Percentiles rank a stretch among this genome's conserved stretches.
Evolutionary conservation across 2,113 vertebrate species (phyloP).

Genomic region (Colaptes auratus): DNA sequence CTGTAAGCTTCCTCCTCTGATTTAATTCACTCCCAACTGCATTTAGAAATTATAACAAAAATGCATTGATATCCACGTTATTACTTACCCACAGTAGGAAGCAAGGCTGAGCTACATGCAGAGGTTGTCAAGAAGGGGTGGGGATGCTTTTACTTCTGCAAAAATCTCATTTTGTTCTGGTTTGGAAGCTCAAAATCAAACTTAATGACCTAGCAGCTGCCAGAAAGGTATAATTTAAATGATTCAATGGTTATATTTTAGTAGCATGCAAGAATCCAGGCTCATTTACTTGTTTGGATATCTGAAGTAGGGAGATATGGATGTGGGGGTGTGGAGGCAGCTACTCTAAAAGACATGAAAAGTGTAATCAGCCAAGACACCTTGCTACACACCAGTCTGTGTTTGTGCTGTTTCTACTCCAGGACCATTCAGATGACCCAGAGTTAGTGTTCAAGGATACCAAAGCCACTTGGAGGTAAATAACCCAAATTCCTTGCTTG

Average conservation of each 20-base stretch:
- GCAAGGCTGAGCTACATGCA: neutral
- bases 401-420: neutral
- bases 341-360: neutral
- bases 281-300: neutral
- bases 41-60: conserved; percentile 33
- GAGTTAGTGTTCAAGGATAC: neutral
- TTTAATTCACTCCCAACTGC: conserved; percentile 4
- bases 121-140: neutral
- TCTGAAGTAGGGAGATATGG: neutral
- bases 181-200: conserved; percentile 26
- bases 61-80: neutral
- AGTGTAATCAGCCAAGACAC: rapidly evolving
- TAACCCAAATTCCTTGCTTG: neutral
- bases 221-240: neutral
- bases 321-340: neutral
- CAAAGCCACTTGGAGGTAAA: neutral
- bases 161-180: conserved; percentile 14
- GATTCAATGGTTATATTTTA: conserved; percentile 4
- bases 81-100: conserved; percentile 14
- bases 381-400: neutral
- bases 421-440: neutral
- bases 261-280: neutral
- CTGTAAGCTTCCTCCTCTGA: conserved; percentile 34
- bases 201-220: neutral
- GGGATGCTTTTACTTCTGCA: neutral